These are phyloP conservation scores for Hypsopygia costalis DNA, from an alignment of 2,888 invertebrate genomes.

Conservation along the genomic window DNA sequence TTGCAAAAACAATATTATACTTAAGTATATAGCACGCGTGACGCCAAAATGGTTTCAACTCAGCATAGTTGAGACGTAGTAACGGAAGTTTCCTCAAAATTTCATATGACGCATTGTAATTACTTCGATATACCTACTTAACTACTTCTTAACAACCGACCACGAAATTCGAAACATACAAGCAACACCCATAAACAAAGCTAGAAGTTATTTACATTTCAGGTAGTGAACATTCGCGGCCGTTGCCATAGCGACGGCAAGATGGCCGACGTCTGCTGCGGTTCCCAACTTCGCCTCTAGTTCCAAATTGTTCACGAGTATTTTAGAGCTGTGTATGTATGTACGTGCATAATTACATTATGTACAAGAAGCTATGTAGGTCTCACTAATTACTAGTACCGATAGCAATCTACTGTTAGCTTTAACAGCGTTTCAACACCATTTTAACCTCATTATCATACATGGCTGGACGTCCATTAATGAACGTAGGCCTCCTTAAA, in stretches of 20 bases:
- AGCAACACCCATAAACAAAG: constrained; percentile 43
- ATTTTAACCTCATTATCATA: too few species aligned
- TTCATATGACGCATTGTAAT: too few species aligned
- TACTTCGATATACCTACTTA: too few species aligned
- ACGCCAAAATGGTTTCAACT: too few species aligned
- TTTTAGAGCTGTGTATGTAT: constrained; percentile 70
- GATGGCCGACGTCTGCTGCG: constrained; percentile 75
- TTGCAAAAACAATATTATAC: too few species aligned
- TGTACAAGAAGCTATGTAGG: constrained; percentile 66
- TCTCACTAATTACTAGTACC: constrained; percentile 69
- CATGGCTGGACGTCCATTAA: too few species aligned
- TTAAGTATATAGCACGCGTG: too few species aligned
- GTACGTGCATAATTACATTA: constrained; percentile 75
- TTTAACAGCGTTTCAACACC: too few species aligned
- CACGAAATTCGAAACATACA: constrained; percentile 1
- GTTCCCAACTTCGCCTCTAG: constrained; percentile 74
- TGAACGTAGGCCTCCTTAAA: too few species aligned
- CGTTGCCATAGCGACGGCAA: constrained; percentile 70
- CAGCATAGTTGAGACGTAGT: too few species aligned
- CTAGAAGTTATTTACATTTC: constrained; percentile 65
- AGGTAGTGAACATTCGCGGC: constrained; percentile 68
- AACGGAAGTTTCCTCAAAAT: too few species aligned
- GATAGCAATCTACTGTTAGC: constrained; percentile 34
- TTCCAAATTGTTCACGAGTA: constrained; percentile 76
- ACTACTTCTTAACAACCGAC: too few species aligned